Evolutionary conservation across 2,888 invertebrate genomes (phyloP), one percentile per base, ranked within the genome.

Genomic region (Salticus scenicus): DNA sequence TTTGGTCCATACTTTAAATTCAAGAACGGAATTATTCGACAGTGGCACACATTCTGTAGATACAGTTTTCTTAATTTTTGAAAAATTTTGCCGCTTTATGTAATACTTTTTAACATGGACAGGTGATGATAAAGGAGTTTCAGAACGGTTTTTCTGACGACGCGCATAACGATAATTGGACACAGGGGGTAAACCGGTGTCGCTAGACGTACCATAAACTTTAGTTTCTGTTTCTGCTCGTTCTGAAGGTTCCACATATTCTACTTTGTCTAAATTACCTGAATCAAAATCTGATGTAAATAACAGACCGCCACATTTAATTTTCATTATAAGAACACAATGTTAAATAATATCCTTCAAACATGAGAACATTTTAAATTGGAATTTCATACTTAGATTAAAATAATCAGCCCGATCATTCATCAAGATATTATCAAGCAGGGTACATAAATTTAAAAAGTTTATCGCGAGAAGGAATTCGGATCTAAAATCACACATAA

Each of bases 221-320:
- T 83, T 83, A 12, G 24, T 28, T 73, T 83, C 75, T 7, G 51
- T 20, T 73, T 83, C 75, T 47, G 10, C 75, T 14, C 28, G 28
- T 28, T 77, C 83, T 20, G 87, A 71, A 10, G 88, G 89, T 5
- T 88, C 83, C 8, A 91, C 94, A 90, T 94, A 93, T 91, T 96
- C 96, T 75, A 96, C 96, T 92, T 93, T 94, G 77, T 95, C 94
- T 89, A 97, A 93, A 92, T 97, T 97, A 84, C 96, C 97, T 64
- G 97, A 97, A 92, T 97, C 97, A 92, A 97, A 97, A 91, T 95
- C 95, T 89, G 96, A 95, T 89, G 94, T 94, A 92, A 97, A 97
- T 89, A 93, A 93, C 92, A 96, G 95, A 89, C 94, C 95, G 89
- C 94, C 95, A 88, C 89, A 90, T 57, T 90, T 88, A 73, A 89